Conservation (phyloP, 2,113 vertebrate species). For the Takifugu bimaculatus region DNA sequence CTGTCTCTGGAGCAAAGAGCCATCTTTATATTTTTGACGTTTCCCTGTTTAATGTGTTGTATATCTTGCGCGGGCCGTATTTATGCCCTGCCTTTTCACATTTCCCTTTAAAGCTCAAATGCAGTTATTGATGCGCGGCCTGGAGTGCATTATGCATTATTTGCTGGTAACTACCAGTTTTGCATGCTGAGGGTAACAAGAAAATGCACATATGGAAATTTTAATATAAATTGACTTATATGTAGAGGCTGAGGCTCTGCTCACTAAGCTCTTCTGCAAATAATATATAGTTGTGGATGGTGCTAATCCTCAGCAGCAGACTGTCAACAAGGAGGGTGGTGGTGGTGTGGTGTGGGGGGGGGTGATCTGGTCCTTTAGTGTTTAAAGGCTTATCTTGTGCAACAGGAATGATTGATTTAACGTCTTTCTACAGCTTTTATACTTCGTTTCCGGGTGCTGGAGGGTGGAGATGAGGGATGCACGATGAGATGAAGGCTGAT, state of each 20-base stretch:
- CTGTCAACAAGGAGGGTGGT: constrained; percentile 58
- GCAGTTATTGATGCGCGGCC: constrained; percentile 90
- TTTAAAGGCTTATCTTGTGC: constrained; percentile 78
- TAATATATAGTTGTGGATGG: constrained; percentile 89
- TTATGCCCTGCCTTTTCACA: constrained; percentile 76
- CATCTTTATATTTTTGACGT: constrained; percentile 81
- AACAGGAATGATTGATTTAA: constrained; percentile 72
- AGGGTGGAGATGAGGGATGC: constrained; percentile 40
- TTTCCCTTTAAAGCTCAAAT: constrained; percentile 94
- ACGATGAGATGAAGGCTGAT: constrained; percentile 55
- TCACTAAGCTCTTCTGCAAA: constrained; percentile 96
- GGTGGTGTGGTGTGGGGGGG: constrained; percentile 9
- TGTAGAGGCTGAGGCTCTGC: constrained; percentile 86
- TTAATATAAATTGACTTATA: constrained; percentile 99
- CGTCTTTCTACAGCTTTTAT: constrained; percentile 74
- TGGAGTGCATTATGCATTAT: constrained; percentile 98
- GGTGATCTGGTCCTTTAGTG: constrained; percentile 62
- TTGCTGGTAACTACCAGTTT: constrained; percentile 98
- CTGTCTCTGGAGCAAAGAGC: constrained; percentile 72
- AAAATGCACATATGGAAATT: constrained; percentile 99
- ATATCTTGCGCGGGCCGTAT: constrained; percentile 72
- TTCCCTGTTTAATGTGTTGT: constrained; percentile 79
- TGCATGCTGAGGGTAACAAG: constrained; percentile 99
- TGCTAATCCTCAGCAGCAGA: constrained; percentile 83
- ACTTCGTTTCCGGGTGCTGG: constrained; percentile 61